Base-by-base conservation (phyloP, 2,113 vertebrate species). In the Lepisosteus oculatus region DNA sequence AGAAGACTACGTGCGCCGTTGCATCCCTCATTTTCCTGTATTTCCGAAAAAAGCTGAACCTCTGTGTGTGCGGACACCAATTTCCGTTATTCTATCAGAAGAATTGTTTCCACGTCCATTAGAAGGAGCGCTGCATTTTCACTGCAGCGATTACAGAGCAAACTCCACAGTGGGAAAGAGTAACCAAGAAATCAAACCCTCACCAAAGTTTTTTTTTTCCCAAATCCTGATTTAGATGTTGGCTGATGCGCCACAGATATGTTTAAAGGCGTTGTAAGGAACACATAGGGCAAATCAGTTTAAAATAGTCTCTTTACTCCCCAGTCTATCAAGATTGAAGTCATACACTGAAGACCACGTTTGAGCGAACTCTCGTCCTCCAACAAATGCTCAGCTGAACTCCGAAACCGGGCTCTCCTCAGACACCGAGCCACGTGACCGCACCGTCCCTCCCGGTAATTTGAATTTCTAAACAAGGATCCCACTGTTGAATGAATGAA, bases 11-110 rank as follows among this genome's bases (percentile, higher is more conserved):
- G 67, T 65, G 79, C 74, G 44, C 69, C 51, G 62, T 72, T 15
- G 75, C 85, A 86, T 86, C 84, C 83, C 51, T 64, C 79, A 77
- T 66, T 81, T 80, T 85, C 51, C 29, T 76, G 72, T 74, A 70
- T 77, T 43, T 76, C 29, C 55, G 81, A 77, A 80, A 80, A 84
- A 83, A 73, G 70, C 78, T 69, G 12, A 5, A 13, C 14, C n/a
- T 13, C 13, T 59, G 81, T 81, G 15, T 76, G 73, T 72, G 3
- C 11, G 43, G 43, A 63, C 70, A 69, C 13, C 43, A 67, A 55
- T 43, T 59, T 67, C 44, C 63, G 70, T 75, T 65, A 13, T 43
- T 72, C 57, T 43, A 14, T 59, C 47, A 51, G 47, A 62, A 29
- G 47, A 17, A 64, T 55, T 51, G 14, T 42, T 4, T 61, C 69